Evolutionary conservation across 2,888 invertebrate genomes (phyloP).

Genomic region (Folsomia manolachei): DNA sequence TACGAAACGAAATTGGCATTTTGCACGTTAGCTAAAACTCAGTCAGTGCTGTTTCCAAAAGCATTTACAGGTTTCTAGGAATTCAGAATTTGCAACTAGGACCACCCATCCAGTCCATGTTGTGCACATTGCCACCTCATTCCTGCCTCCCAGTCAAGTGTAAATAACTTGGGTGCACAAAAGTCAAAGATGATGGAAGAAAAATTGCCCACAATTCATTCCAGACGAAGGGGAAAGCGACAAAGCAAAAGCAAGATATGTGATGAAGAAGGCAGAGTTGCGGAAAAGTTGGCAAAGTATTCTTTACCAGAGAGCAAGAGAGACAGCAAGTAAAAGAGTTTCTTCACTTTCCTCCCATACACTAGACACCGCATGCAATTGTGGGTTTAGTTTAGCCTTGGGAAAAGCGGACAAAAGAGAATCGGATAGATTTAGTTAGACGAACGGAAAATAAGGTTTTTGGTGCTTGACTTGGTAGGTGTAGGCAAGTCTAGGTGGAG

Average conservation of each 20-base stretch:
- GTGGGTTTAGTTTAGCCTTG: not conserved
- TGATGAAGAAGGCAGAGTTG: slow-evolving; percentile 3
- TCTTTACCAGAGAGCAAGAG: not conserved
- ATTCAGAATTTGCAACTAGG: no score
- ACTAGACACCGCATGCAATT: not conserved
- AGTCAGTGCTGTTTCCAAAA: no score
- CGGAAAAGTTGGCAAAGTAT: slow-evolving; percentile 20
- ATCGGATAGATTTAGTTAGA: slow-evolving; percentile 42
- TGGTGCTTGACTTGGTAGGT: slow-evolving; percentile 17
- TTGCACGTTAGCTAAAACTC: no score
- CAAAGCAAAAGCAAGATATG: no score
- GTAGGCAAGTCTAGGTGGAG: not conserved
- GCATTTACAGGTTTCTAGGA: no score
- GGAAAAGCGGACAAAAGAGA: slow-evolving; percentile 20
- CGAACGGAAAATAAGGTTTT: slow-evolving; percentile 42
- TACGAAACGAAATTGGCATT: no score
- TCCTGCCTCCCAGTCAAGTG: not conserved
- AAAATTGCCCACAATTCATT: not conserved
- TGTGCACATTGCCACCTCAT: not conserved
- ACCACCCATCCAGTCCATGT: no score
- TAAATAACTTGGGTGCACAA: not conserved
- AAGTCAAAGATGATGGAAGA: not conserved
- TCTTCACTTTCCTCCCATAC: slow-evolving; percentile 1
- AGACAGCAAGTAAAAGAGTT: not conserved
- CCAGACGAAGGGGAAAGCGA: not conserved